Evolutionary conservation across 2,113 vertebrate species (phyloP), one percentile per base, ranked within the genome.

Genomic region (Verasper variegatus): DNA sequence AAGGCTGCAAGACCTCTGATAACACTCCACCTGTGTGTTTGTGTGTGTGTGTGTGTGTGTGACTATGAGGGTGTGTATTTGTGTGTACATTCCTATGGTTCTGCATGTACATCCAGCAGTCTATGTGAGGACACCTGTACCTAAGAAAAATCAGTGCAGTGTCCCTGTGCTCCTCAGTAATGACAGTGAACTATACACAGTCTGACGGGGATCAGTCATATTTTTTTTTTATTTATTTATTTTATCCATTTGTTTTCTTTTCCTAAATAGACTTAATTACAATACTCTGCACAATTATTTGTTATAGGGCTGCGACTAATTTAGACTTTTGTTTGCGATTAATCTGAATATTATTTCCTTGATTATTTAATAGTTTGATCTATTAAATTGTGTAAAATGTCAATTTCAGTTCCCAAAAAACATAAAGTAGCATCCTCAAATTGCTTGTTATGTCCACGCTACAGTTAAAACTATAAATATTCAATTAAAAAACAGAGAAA

Each of bases 1-100:
- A 95, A 95, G 96, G 96, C 96, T 97, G 96, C 95, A 96, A 94
- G 95, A 95, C 96, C 96, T 94, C 96, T 96, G 96, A 97, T 97
- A 97, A 97, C 96, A 93, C 94, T 92, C 72, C 47, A 82, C 80
- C 69, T 86, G 71, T 71, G 71, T 75, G 60, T 67, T 81, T 63
- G 60, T 8, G 64, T 17, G 74, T 52, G 68, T 72, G 55, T 67
- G 61, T 57, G 47, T 55, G 68, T 49, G 69, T 26, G 69, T 23
- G 37, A 35, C 17, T 26, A 27, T 27, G 27, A 27, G 27, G 27
- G 27, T 27, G 58, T 54, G 20, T 3, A 42, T 54, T 21, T 67
- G 63, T 74, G 67, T 64, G 66, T 75, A 55, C 87, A 88, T 87
- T 85, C 86, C 85, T 76, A 51, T 76, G 67, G 83, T 81, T 83